Conservation (phyloP, 2,888 invertebrate species). For the Pristionchus mayeri region DNA sequence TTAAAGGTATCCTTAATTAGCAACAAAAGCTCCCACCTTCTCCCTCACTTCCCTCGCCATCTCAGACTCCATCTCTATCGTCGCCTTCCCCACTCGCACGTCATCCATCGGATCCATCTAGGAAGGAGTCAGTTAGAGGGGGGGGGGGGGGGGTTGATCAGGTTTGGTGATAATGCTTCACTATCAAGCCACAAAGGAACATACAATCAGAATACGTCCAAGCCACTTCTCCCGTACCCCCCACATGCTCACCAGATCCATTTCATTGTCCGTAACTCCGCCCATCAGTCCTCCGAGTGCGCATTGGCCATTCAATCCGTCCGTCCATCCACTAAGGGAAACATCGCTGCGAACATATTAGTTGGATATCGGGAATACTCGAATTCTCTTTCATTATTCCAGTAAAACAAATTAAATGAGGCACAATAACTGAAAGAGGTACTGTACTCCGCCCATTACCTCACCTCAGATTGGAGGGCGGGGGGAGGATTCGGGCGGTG, state of each 20-base stretch:
- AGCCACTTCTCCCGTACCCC: not conserved
- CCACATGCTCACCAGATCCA: not conserved
- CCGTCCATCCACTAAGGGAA: not conserved
- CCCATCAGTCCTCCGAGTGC: not conserved
- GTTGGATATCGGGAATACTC: not conserved
- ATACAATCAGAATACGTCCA: not conserved
- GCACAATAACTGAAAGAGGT: not conserved
- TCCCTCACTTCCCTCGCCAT: slow-evolving; percentile 18
- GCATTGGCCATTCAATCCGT: not conserved
- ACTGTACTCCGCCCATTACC: too few relatives aligned
- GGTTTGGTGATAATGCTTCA: too few relatives aligned
- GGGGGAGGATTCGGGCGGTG: not conserved
- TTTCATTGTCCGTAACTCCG: not conserved
- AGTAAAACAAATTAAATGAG: not conserved
- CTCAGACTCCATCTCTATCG: not conserved
- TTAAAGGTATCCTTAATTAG: too few relatives aligned
- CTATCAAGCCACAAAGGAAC: too few relatives aligned
- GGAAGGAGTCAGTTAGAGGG: too few relatives aligned
- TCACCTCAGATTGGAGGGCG: not conserved
- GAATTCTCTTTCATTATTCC: not conserved
- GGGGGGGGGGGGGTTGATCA: too few relatives aligned
- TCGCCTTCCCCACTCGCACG: too few relatives aligned
- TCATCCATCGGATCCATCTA: too few relatives aligned
- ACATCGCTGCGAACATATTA: not conserved
- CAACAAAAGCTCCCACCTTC: not conserved